A percentile compares a stretch with the other conserved stretches of the same genome.
Conservation (phyloP, 2,797 vertebrate genomes). For the Presbytis comata region DNA sequence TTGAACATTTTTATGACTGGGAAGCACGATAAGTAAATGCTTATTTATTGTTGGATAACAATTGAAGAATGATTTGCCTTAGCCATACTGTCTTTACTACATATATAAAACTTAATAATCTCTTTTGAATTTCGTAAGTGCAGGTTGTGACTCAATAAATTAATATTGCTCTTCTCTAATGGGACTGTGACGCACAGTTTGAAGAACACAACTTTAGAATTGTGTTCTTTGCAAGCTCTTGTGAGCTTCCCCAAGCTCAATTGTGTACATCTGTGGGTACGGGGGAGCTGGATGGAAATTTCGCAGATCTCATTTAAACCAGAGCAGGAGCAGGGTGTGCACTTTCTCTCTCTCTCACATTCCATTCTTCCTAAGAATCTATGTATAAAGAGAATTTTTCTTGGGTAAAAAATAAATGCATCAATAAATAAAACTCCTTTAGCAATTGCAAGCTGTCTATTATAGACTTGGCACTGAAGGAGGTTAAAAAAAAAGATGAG, state of each 20-base stretch:
- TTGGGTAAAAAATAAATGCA: not conserved
- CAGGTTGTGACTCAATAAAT: not conserved
- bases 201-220: not conserved
- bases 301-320: not conserved
- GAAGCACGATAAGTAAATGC: not conserved
- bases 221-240: too few relatives aligned
- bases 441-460: not conserved
- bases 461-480: not conserved
- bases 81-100: not conserved
- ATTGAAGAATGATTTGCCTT: not conserved
- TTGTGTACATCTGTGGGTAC: not conserved
- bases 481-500: conserved; percentile 41
- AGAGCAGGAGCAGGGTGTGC: not conserved
- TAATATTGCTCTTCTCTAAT: not conserved
- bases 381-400: not conserved
- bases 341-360: not conserved
- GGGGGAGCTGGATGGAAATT: not conserved
- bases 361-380: not conserved
- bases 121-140: not conserved
- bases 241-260: not conserved
- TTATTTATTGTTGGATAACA: not conserved
- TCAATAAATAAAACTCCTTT: not conserved
- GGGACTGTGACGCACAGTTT: not conserved
- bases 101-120: not conserved
- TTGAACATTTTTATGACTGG: not conserved